phyloP scores from a whole-genome alignment of 1,140 invertebrate species.

The Zaprionus tsacasi region DNA sequence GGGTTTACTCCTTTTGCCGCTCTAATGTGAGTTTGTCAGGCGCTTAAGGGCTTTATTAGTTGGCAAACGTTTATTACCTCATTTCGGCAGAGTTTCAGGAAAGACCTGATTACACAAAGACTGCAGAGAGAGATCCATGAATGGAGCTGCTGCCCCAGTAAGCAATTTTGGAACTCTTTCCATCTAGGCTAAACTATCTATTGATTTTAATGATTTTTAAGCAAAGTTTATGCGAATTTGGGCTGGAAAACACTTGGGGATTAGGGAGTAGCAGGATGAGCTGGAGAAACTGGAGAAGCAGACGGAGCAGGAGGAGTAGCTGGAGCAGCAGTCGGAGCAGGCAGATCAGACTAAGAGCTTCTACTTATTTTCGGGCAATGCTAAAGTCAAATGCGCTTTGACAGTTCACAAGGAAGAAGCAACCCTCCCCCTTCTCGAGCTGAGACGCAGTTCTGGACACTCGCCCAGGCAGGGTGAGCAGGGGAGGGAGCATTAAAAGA shows the following conservation, averaged over 20 bases:
- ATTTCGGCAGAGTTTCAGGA: conserved; percentile 30
- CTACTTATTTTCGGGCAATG: conserved; percentile 16
- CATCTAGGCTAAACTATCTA: too few species aligned
- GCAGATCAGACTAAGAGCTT: background rate
- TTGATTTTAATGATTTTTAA: too few species aligned
- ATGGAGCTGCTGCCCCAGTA: background rate
- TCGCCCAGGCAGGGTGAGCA: background rate
- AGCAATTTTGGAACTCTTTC: too few species aligned
- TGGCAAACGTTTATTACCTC: conserved; percentile 61
- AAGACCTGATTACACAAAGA: background rate
- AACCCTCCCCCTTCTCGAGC: conserved; percentile 10
- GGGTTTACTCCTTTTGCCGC: background rate
- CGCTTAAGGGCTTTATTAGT: conserved; percentile 61
- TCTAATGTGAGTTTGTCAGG: conserved; percentile 27
- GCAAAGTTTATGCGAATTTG: too few species aligned
- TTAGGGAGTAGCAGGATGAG: too few species aligned
- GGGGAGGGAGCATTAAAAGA: conserved; percentile 63
- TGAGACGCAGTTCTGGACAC: background rate
- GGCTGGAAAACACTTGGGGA: too few species aligned
- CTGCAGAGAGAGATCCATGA: background rate
- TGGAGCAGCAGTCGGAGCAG: background rate
- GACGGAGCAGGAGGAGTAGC: too few species aligned
- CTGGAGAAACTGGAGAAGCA: too few species aligned
- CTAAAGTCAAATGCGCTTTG: conserved; percentile 67
- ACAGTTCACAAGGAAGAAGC: conserved; percentile 50